Conservation (phyloP, 2,888 invertebrate species). For the Megamerina dolium region DNA sequence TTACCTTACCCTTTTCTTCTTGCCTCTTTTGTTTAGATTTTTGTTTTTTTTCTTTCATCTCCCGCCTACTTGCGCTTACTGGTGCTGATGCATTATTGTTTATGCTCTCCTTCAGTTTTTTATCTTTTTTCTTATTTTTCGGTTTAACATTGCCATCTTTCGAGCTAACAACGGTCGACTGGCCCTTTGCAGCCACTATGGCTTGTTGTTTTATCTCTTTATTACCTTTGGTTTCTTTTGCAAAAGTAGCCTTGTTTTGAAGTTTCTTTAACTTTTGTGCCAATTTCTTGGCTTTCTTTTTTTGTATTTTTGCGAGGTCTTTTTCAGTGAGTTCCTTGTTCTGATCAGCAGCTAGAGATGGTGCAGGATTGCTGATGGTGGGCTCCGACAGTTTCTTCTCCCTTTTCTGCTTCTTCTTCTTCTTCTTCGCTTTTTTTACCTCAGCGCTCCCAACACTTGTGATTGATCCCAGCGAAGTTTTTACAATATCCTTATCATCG, state of each 20-base stretch:
- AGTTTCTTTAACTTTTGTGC: conserved; percentile 31
- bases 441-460: not conserved
- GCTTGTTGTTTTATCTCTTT: conserved; percentile 7
- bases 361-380: not conserved
- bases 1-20: conserved; percentile 16
- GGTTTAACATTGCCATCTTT: conserved; percentile 10
- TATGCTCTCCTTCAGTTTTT: not conserved
- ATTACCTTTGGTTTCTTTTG: conserved; percentile 1
- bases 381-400: too few species aligned
- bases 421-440: conserved; percentile 22
- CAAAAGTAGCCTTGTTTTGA: conserved; percentile 17
- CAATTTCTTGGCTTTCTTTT: conserved; percentile 35
- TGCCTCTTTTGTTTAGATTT: conserved; percentile 6
- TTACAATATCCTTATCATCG: conserved; percentile 9
- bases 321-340: conserved; percentile 10
- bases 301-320: conserved; percentile 30
- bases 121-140: too few species aligned
- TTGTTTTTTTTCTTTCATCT: conserved; percentile 11
- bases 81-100: too few species aligned
- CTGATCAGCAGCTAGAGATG: not conserved
- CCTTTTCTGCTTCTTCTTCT: conserved; percentile 14
- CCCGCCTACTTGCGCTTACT: conserved; percentile 3
- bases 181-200: conserved; percentile 14
- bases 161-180: conserved; percentile 14
- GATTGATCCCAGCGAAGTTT: not conserved